phyloP scores from a whole-genome alignment of 2,797 vertebrate genomes.

The Brotula barbata region DNA sequence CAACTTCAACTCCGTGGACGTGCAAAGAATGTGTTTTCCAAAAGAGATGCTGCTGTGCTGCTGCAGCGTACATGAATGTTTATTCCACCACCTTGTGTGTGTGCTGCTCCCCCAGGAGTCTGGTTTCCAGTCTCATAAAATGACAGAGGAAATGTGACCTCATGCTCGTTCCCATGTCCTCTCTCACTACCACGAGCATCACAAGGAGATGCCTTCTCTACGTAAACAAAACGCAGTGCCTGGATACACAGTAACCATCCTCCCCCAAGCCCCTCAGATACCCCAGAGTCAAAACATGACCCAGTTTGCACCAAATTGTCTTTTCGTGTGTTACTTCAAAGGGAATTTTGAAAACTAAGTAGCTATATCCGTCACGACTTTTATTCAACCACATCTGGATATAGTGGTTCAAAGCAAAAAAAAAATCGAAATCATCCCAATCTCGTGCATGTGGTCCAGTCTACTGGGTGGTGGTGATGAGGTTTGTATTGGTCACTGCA shows the following conservation, averaged over 20 bases:
- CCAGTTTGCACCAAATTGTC: conserved; percentile 47
- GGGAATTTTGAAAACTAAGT: conserved; percentile 27
- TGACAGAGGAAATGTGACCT: conserved; percentile 24
- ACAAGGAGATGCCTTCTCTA: neutral
- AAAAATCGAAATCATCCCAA: neutral
- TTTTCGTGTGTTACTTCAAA: conserved; percentile 38
- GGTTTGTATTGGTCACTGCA: neutral
- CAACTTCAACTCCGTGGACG: conserved; percentile 56
- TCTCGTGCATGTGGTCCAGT: too few relatives aligned
- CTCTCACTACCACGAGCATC: neutral
- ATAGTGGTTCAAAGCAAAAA: neutral
- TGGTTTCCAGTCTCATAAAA: conserved; percentile 10
- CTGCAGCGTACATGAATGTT: conserved; percentile 6
- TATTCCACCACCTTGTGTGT: conserved; percentile 7
- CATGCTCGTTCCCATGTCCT: neutral
- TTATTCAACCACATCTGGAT: conserved; percentile 27
- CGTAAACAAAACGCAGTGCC: conserved; percentile 4
- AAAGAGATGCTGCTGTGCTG: conserved; percentile 46
- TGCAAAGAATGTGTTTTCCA: conserved; percentile 10
- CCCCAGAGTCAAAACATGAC: conserved; percentile 35
- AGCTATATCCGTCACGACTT: conserved; percentile 8
- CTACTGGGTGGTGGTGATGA: neutral
- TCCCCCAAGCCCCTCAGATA: conserved; percentile 11
- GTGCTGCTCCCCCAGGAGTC: conserved; percentile 12
- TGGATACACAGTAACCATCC: neutral